Conservation (phyloP, 2,888 invertebrate genomes). For the Pammene aurita region DNA sequence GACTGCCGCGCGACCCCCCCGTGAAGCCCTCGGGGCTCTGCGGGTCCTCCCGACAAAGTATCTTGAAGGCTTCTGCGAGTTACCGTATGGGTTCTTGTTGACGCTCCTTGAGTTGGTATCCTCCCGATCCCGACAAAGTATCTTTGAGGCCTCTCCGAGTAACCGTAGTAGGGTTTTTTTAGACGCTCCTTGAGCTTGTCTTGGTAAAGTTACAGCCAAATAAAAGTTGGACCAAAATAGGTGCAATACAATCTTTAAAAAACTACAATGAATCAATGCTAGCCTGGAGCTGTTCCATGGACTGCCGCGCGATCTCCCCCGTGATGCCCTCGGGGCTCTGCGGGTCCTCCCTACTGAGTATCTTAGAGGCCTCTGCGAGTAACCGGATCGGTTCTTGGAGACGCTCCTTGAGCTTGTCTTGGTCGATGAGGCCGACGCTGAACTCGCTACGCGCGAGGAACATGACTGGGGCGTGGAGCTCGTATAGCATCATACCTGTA, state of each 20-base stretch:
- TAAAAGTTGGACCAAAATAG: too few species aligned
- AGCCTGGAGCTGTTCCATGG: slow-evolving; percentile 71
- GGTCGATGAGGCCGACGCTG: slow-evolving; percentile 82
- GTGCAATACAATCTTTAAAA: too few species aligned
- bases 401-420: slow-evolving; percentile 84
- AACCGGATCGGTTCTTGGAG: slow-evolving; percentile 85
- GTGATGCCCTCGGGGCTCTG: slow-evolving; percentile 86
- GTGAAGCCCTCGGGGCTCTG: too few species aligned
- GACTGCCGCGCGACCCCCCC: slow-evolving; percentile 82
- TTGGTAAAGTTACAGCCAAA: too few species aligned
- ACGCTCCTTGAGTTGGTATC: slow-evolving; percentile 84
- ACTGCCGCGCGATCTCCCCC: slow-evolving; percentile 83
- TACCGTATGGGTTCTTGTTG: slow-evolving; percentile 85
- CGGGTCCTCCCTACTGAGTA: slow-evolving; percentile 86
- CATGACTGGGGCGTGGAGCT: slow-evolving; percentile 90
- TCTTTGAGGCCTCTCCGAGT: too few species aligned
- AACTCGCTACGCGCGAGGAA: slow-evolving; percentile 87
- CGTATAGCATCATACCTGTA: slow-evolving; percentile 90
- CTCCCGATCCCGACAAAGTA: too few species aligned
- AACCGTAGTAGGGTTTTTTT: too few species aligned
- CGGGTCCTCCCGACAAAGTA: slow-evolving; percentile 76
- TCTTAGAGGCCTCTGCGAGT: slow-evolving; percentile 85
- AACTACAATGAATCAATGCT: slow-evolving; percentile 66
- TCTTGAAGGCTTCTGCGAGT: slow-evolving; percentile 85
- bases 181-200: too few species aligned